Evolutionary conservation across 2,113 vertebrate genomes (phyloP).

Genomic region (Archilochus colubris): DNA sequence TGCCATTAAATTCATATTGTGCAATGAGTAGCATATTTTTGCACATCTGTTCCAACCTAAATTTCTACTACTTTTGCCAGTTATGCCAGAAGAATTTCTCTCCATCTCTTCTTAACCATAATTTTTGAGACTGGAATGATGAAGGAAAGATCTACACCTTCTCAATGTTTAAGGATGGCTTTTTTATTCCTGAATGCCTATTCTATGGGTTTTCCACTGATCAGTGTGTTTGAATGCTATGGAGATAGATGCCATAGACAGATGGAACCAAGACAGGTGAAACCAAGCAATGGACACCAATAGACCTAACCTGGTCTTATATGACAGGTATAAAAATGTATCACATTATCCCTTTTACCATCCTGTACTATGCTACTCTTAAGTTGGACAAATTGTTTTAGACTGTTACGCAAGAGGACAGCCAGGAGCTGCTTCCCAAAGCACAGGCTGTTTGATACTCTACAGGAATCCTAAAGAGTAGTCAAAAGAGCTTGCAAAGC

Average conservation of each 20-base stretch:
- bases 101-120: neutral
- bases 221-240: neutral
- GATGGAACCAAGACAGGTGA: neutral
- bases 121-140: neutral
- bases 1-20: neutral
- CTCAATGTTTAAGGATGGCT: accelerated
- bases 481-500: neutral
- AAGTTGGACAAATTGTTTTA: neutral
- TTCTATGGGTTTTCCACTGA: neutral
- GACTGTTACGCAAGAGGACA: neutral
- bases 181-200: neutral
- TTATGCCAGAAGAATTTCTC: neutral
- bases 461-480: neutral
- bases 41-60: neutral
- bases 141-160: neutral
- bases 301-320: neutral
- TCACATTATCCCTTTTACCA: neutral
- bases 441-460: neutral
- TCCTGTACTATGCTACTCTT: neutral
- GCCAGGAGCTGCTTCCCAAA: neutral
- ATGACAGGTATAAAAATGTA: neutral
- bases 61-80: neutral
- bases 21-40: neutral
- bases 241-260: neutral
- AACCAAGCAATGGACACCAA: neutral